Conservation (phyloP, 1,140 invertebrate species). For the Drosophila ironensis region DNA sequence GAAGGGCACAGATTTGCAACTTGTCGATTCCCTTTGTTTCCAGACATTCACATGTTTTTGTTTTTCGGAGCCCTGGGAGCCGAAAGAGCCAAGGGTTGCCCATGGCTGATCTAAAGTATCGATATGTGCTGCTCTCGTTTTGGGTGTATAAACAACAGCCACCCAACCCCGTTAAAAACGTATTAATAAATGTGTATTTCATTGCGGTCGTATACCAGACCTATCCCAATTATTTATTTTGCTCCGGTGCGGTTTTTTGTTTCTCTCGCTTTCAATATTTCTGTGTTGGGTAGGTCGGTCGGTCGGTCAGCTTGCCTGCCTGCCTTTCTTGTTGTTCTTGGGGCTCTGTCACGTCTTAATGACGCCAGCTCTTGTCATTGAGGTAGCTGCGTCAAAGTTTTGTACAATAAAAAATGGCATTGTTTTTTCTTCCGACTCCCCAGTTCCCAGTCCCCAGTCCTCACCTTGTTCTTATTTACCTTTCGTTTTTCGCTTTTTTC, state of each 20-base stretch:
- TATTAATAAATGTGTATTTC: constrained; percentile 32
- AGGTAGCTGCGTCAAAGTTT: constrained; percentile 28
- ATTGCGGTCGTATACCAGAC: constrained; percentile 43
- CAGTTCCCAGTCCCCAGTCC: too few relatives aligned
- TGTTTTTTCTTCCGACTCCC: constrained; percentile 1
- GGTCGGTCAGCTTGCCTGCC: constrained; percentile 2
- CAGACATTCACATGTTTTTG: too few relatives aligned
- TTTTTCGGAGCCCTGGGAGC: too few relatives aligned
- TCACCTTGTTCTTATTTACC: constrained; percentile 21
- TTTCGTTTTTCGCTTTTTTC: neutral
- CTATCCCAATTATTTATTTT: constrained; percentile 63
- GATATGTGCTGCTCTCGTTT: constrained; percentile 6
- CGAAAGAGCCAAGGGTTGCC: too few relatives aligned
- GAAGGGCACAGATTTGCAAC: too few relatives aligned
- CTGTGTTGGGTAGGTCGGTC: constrained; percentile 37
- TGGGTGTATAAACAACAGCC: constrained; percentile 1
- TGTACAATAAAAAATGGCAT: constrained; percentile 4
- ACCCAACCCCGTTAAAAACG: constrained; percentile 10
- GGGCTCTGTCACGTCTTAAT: constrained; percentile 49
- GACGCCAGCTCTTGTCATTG: constrained; percentile 27
- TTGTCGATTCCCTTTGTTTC: too few relatives aligned
- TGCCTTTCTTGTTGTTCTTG: constrained; percentile 26
- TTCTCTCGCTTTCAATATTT: too few relatives aligned
- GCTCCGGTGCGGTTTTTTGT: constrained; percentile 6
- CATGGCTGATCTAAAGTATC: neutral